phyloP scores from a whole-genome alignment of 2,797 vertebrate genomes.

The Petrocephalus sullivani region DNA sequence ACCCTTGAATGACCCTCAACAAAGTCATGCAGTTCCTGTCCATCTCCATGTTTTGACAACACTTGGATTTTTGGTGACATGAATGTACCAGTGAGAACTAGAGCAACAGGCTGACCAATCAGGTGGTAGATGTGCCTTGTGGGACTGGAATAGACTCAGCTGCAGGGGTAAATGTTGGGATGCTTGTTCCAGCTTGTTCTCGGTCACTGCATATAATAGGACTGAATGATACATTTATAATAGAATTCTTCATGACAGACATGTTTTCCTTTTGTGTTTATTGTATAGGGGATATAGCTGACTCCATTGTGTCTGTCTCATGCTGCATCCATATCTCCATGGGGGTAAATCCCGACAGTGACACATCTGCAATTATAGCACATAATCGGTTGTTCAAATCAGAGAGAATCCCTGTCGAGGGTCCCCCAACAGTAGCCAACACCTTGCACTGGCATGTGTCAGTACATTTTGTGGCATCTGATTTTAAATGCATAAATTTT shows the following conservation, averaged over 20 bases:
- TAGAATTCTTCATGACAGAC: neutral
- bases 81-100: neutral
- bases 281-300: neutral
- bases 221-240: neutral
- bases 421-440: neutral
- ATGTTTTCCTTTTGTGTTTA: neutral
- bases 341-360: neutral
- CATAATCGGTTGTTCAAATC: neutral
- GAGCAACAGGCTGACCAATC: neutral
- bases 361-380: neutral
- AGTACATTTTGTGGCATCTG: neutral
- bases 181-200: neutral
- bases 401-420: neutral
- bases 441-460: neutral
- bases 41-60: neutral
- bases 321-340: neutral
- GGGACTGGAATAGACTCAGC: neutral
- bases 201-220: neutral
- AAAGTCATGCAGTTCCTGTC: neutral
- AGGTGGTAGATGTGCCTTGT: neutral
- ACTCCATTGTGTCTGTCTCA: neutral
- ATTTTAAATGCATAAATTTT: neutral
- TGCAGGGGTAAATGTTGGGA: neutral
- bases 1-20: neutral
- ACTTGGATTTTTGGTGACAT: neutral